Conservation (phyloP, 2,888 invertebrate genomes). For the Mantis religiosa region DNA sequence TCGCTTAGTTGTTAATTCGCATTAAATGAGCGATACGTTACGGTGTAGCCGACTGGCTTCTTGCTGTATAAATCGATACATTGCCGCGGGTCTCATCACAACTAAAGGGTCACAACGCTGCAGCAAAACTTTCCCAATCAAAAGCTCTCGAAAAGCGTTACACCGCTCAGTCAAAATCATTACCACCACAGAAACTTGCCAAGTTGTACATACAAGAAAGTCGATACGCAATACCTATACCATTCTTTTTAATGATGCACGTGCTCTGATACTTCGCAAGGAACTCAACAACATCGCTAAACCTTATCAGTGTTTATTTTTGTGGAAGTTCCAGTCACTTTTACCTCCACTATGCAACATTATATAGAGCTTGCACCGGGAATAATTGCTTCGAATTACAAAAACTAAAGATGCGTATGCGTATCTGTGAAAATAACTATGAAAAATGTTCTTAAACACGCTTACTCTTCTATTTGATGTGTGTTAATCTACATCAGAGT, state of each 20-base stretch:
- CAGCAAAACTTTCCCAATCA: neutral
- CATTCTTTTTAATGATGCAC: neutral
- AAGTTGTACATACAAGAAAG: neutral
- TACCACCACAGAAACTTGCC: neutral
- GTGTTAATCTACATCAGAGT: too few relatives aligned
- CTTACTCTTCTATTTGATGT: too few relatives aligned
- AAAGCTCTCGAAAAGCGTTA: neutral
- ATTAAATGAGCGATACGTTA: neutral
- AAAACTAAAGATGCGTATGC: too few relatives aligned
- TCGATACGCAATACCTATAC: neutral
- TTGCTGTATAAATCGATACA: neutral
- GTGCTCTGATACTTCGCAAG: neutral
- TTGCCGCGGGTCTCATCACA: neutral
- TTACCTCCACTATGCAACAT: too few relatives aligned
- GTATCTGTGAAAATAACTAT: too few relatives aligned
- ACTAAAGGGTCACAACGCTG: neutral
- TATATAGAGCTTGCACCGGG: too few relatives aligned
- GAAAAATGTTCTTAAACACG: too few relatives aligned
- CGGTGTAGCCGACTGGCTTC: neutral
- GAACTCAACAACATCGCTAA: too few relatives aligned
- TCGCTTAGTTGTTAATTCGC: neutral
- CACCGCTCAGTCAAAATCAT: neutral
- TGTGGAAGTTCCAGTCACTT: too few relatives aligned
- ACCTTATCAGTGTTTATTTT: too few relatives aligned
- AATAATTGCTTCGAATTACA: too few relatives aligned